Percentiles rank a stretch among this genome's conserved stretches.
Evolutionary conservation across 2,113 vertebrate species (phyloP).

Genomic region (Oreocharis arfaki): DNA sequence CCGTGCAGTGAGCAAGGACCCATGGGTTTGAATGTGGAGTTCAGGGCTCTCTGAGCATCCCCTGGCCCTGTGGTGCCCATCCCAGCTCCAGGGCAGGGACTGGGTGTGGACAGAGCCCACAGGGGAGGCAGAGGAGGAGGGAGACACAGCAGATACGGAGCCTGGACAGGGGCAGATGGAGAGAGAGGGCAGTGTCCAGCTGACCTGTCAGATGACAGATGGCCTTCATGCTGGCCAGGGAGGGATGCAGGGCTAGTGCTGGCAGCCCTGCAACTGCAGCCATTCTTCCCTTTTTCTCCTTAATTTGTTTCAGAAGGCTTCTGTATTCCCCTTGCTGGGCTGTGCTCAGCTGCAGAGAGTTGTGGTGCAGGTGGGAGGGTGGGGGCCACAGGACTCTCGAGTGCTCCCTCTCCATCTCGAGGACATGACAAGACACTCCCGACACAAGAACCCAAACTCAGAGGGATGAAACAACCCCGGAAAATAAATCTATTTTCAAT

Average conservation of each 20-base stretch:
- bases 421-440: neutral
- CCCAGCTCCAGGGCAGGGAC: neutral
- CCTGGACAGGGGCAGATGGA: neutral
- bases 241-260: neutral
- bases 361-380: neutral
- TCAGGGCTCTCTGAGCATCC: neutral
- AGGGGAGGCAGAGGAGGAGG: neutral
- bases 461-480: neutral
- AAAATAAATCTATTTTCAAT: neutral
- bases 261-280: neutral
- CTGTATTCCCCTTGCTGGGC: accelerated
- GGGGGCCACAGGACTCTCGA: accelerated
- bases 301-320: neutral
- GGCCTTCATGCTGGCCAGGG: accelerated
- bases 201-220: neutral
- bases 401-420: neutral
- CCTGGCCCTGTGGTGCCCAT: neutral
- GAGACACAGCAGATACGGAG: accelerated
- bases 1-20: accelerated
- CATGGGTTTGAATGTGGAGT: accelerated
- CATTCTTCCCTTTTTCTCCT: neutral
- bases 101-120: neutral
- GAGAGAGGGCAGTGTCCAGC: accelerated
- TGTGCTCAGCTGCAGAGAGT: neutral
- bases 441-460: accelerated